Evolutionary conservation across 37 sponge, comb jelly and placozoan genomes (phyloP).

Genomic region (Hormiphora californensis): DNA sequence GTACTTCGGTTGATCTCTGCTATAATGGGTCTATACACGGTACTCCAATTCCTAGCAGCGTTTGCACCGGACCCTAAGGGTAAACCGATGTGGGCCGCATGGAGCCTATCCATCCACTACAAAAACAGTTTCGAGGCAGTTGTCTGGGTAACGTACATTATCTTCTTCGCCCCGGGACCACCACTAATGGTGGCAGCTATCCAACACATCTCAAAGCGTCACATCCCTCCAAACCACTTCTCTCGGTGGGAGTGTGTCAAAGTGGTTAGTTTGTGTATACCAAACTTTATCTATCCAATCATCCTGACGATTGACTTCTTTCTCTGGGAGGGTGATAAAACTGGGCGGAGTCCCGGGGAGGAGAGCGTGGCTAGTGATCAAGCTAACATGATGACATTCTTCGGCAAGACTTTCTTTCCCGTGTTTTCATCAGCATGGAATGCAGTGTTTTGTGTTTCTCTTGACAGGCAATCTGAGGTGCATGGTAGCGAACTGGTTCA

Average conservation of each 20-base stretch:
- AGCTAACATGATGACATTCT: conserved; percentile 29
- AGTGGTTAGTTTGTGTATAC: neutral
- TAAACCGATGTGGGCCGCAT: neutral
- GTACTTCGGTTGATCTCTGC: conserved; percentile 22
- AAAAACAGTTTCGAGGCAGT: conserved; percentile 23
- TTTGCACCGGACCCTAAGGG: conserved; percentile 28
- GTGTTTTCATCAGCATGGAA: conserved; percentile 32
- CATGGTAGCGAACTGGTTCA: neutral
- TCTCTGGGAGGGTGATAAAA: too few species aligned
- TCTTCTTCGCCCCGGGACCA: conserved; percentile 36
- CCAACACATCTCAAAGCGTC: conserved; percentile 25
- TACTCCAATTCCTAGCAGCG: conserved; percentile 16
- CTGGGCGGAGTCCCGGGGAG: neutral
- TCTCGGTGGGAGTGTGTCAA: conserved; percentile 2
- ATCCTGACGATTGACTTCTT: conserved; percentile 30
- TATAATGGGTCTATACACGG: conserved; percentile 10
- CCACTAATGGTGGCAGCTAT: neutral
- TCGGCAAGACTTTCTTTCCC: conserved; percentile 51
- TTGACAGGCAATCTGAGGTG: neutral
- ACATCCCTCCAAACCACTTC: too few species aligned
- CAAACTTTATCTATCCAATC: conserved; percentile 22
- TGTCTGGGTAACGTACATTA: conserved; percentile 47
- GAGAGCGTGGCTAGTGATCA: neutral
- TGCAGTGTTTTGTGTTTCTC: neutral
- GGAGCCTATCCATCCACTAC: conserved; percentile 48